Evolutionary conservation across 2,113 vertebrate genomes (phyloP).

Genomic region (Amphiprion ocellaris): DNA sequence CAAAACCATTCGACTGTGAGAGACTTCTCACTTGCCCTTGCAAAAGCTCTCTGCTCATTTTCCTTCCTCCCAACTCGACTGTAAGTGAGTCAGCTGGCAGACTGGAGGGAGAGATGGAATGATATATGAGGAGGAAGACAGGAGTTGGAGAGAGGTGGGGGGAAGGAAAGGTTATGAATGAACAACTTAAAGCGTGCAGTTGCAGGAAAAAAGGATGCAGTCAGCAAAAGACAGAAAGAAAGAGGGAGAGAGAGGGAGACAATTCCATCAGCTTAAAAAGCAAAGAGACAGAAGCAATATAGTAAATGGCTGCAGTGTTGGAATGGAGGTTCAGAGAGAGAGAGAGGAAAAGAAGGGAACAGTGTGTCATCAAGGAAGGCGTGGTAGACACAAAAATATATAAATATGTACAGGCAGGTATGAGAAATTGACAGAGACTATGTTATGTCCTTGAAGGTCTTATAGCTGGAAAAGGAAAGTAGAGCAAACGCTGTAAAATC

Average conservation of each 20-base stretch:
- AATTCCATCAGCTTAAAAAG: slow-evolving; percentile 71
- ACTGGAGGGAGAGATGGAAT: slow-evolving; percentile 51
- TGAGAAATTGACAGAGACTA: background rate
- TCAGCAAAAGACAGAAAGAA: slow-evolving; percentile 72
- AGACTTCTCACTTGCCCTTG: slow-evolving; percentile 51
- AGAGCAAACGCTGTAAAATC: too few relatives aligned
- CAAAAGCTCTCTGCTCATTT: slow-evolving; percentile 55
- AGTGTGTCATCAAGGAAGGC: background rate
- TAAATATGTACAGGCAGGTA: too few relatives aligned
- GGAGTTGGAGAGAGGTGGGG: background rate
- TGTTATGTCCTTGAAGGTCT: background rate
- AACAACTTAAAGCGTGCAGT: slow-evolving; percentile 60
- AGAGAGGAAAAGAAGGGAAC: slow-evolving; percentile 22
- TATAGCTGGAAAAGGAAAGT: background rate
- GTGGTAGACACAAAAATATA: background rate
- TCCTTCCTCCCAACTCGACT: slow-evolving; percentile 39
- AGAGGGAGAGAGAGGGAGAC: slow-evolving; percentile 33
- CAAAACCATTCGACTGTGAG: slow-evolving; percentile 45
- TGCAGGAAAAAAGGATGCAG: slow-evolving; percentile 61
- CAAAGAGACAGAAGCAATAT: slow-evolving; percentile 35
- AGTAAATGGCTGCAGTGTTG: slow-evolving; percentile 68
- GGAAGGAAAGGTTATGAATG: slow-evolving; percentile 60
- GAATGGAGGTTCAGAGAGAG: slow-evolving; percentile 40
- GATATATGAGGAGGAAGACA: slow-evolving; percentile 64
- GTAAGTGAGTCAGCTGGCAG: slow-evolving; percentile 61